Evolutionary conservation across 1,140 invertebrate genomes (phyloP), one percentile per base, ranked within the genome.

Genomic region (Melitaea cinxia): DNA sequence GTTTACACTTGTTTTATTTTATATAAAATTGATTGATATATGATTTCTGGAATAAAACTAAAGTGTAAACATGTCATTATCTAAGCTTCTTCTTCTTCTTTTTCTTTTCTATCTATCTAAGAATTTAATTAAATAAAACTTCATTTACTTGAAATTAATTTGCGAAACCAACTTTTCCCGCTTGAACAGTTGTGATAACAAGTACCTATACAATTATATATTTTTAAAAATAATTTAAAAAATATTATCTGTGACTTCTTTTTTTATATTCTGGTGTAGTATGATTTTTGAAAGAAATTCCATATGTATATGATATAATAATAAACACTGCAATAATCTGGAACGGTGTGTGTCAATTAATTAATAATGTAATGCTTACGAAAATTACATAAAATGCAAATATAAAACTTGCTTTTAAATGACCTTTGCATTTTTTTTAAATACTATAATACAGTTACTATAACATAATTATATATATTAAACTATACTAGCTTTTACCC

Each of bases 311-410:
- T 39, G 35, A 56, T 42, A 42, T 56, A 26, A 26, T 37, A 30
- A 60, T 52, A 39, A 42, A 28, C 47, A 45, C 42, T 54, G 54
- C 28, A 62, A 33, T 57, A 68, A 35, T 62, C 58, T 68, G 65
- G 53, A 55, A 62, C 54, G 59, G 54, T 57, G 47, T 57, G 47
- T 57, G 65, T 68, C 65, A 68, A 68, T 68, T 68, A 68, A 60
- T 50, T 5, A 23, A 47, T 19, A 52, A 37, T 52, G 47, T 52
- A 50, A 60, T 60, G 45, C 33, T 56, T 56, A 56, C 37, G 37
- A n/a, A 56, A 56, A 39, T 35, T 30, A 60, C 52, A 60, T 60
- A 15, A 55, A 60, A 60, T 60, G 30, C 47, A 60, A 52, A 60
- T 52, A 59, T 33, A 59, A 15, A 21, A 33, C n/a, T 33, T 49